Conservation (phyloP, 1,140 invertebrate species). For the Trichogramma pretiosum region DNA sequence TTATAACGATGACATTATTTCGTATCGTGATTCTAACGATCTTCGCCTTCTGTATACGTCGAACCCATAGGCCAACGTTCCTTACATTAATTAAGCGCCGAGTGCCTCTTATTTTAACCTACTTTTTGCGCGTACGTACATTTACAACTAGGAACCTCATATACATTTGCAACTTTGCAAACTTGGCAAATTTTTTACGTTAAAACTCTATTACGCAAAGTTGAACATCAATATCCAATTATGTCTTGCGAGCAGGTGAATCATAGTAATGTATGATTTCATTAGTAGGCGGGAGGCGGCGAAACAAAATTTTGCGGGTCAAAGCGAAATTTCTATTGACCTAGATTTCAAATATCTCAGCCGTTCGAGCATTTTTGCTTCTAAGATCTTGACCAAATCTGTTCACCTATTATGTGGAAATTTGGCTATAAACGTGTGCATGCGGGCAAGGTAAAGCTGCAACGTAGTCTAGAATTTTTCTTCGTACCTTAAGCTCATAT, state of each 20-base stretch:
- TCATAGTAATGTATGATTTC: neutral
- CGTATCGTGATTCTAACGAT: too few relatives aligned
- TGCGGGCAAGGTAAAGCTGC: too few relatives aligned
- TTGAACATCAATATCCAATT: neutral
- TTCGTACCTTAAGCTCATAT: too few relatives aligned
- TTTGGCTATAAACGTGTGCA: too few relatives aligned
- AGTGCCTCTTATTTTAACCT: slow-evolving; percentile 10
- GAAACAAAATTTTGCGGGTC: neutral
- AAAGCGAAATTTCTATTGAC: too few relatives aligned
- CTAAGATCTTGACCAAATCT: too few relatives aligned
- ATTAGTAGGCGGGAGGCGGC: neutral
- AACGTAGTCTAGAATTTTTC: too few relatives aligned
- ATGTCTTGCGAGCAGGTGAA: neutral
- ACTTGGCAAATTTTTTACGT: neutral
- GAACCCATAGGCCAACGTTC: neutral
- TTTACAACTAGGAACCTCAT: neutral
- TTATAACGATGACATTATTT: too few relatives aligned
- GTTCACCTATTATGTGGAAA: too few relatives aligned
- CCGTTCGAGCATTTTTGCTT: too few relatives aligned
- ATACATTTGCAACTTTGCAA: neutral
- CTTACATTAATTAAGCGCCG: slow-evolving; percentile 11
- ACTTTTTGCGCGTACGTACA: neutral
- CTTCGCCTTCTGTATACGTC: too few relatives aligned
- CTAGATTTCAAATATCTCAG: too few relatives aligned
- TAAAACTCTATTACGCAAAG: neutral